Conservation (phyloP, 2,888 invertebrate species). For the Crossocerus cetratus region DNA sequence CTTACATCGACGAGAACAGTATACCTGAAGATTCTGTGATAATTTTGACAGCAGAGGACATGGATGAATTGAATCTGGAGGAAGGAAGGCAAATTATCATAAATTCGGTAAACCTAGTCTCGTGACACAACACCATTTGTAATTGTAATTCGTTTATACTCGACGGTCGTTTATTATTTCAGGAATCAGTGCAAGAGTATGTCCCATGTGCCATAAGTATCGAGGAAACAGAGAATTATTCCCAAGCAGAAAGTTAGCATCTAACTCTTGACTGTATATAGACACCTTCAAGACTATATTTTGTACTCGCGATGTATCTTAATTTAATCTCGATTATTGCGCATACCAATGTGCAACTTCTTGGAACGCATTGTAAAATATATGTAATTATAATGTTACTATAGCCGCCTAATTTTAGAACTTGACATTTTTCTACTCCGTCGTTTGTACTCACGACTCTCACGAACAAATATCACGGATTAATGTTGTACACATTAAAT, state of each 20-base stretch:
- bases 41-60: slow-evolving; percentile 72
- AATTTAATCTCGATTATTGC: slow-evolving; percentile 2
- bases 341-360: not conserved
- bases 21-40: slow-evolving; percentile 75
- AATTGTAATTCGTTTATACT: not conserved
- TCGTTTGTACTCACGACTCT: not conserved
- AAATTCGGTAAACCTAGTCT: no score
- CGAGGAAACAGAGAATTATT: slow-evolving; percentile 63
- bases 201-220: slow-evolving; percentile 67
- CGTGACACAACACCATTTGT: no score
- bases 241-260: slow-evolving; percentile 62
- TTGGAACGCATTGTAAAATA: not conserved
- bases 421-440: not conserved
- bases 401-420: slow-evolving; percentile 2
- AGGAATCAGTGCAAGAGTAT: slow-evolving; percentile 68
- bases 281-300: slow-evolving; percentile 27
- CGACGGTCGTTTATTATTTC: slow-evolving; percentile 18
- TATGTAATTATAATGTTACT: not conserved
- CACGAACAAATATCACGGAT: not conserved
- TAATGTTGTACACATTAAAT: not conserved
- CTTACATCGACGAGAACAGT: slow-evolving; percentile 73
- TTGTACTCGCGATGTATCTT: slow-evolving; percentile 25
- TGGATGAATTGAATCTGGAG: slow-evolving; percentile 68
- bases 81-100: slow-evolving; percentile 71
- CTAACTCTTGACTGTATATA: slow-evolving; percentile 5